These are phyloP conservation scores for Nycteola revayana DNA, from an alignment of 2,888 invertebrate genomes.

Conservation along the genomic window DNA sequence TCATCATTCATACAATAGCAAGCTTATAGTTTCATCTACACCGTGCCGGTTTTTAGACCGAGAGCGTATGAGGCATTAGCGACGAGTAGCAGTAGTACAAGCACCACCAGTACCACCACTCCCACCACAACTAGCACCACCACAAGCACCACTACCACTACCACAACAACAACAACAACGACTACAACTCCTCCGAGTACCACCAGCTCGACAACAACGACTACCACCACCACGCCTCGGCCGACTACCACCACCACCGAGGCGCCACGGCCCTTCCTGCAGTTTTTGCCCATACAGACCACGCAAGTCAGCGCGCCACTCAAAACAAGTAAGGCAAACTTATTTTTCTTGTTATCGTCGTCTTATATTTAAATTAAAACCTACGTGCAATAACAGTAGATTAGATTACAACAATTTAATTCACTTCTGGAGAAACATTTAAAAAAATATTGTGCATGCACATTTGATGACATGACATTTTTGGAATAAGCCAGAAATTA, in stretches of 20 bases:
- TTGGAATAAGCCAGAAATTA: too few relatives aligned
- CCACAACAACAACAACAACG: slow-evolving; percentile 53
- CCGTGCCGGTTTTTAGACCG: slow-evolving; percentile 46
- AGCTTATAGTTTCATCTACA: slow-evolving; percentile 15
- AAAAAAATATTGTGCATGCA: too few relatives aligned
- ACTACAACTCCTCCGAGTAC: slow-evolving; percentile 67
- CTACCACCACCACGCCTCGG: slow-evolving; percentile 50
- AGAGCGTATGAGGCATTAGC: slow-evolving; percentile 49
- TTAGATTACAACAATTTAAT: too few relatives aligned
- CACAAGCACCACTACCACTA: slow-evolving; percentile 52
- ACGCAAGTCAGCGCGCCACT: slow-evolving; percentile 41
- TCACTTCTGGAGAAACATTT: too few relatives aligned
- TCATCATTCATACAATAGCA: too few relatives aligned
- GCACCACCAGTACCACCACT: slow-evolving; percentile 53
- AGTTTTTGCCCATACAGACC: slow-evolving; percentile 67
- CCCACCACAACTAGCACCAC: slow-evolving; percentile 62
- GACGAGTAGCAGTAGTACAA: slow-evolving; percentile 55
- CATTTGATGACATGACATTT: too few relatives aligned
- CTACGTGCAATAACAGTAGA: too few relatives aligned
- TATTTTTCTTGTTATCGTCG: too few relatives aligned
- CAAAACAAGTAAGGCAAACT: slow-evolving; percentile 60
- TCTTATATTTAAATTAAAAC: too few relatives aligned
- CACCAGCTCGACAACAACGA: slow-evolving; percentile 62
- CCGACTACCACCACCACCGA: slow-evolving; percentile 48
- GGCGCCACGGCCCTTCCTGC: slow-evolving; percentile 62